These are phyloP conservation scores for Lithophane socia DNA, from an alignment of 2,888 invertebrate genomes.

Conservation along the genomic window DNA sequence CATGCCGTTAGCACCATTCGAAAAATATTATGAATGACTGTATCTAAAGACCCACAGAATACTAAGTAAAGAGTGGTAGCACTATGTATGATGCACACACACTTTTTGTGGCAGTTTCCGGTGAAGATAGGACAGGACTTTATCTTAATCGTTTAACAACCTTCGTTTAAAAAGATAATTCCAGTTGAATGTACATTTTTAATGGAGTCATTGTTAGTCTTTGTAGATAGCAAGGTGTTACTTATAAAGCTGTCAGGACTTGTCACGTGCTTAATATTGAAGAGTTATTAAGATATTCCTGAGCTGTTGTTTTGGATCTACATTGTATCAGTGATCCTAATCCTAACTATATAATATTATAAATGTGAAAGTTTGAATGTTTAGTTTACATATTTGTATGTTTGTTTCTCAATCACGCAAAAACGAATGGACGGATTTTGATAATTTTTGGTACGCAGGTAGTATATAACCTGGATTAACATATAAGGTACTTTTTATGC, in stretches of 20 bases:
- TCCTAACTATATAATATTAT: too few relatives aligned
- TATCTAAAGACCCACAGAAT: slow-evolving; percentile 20
- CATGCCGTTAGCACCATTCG: neutral
- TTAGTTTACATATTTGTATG: too few relatives aligned
- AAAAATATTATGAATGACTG: slow-evolving; percentile 26
- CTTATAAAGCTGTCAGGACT: neutral
- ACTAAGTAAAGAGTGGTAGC: slow-evolving; percentile 54
- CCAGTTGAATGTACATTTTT: slow-evolving; percentile 43
- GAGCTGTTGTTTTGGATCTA: too few relatives aligned
- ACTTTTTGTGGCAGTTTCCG: slow-evolving; percentile 54
- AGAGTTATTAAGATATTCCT: neutral
- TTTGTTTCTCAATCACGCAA: too few relatives aligned
- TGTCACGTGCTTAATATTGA: neutral
- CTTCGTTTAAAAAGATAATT: slow-evolving; percentile 46
- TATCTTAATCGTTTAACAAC: slow-evolving; percentile 64
- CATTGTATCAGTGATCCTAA: too few relatives aligned
- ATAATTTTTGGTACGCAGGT: too few relatives aligned
- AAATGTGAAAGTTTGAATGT: too few relatives aligned
- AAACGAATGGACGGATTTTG: too few relatives aligned
- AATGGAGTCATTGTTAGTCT: slow-evolving; percentile 35
- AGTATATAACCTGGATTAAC: too few relatives aligned
- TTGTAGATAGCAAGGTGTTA: slow-evolving; percentile 22
- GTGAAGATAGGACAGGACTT: slow-evolving; percentile 50
- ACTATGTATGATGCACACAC: slow-evolving; percentile 38
- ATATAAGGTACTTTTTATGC: too few relatives aligned